These are phyloP conservation scores for Ianthella basta DNA, from an alignment of 37 sponge, comb jelly and placozoan genomes.

Conservation along the genomic window DNA sequence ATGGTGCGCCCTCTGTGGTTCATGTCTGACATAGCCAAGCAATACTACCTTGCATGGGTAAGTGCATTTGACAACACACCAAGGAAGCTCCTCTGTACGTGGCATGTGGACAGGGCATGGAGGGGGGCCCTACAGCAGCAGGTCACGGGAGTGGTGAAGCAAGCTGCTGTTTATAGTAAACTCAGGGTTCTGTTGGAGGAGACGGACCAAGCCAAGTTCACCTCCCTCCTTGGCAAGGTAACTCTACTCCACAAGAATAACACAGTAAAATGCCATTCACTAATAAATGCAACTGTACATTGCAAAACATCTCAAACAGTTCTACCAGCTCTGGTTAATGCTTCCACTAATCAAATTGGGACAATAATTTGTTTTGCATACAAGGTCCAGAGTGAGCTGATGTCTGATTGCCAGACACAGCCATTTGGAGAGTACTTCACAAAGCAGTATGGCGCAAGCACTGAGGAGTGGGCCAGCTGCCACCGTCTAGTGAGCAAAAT, in stretches of 20 bases:
- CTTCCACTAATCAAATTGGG: too few species aligned
- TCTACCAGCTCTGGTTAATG: too few species aligned
- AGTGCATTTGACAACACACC: background rate
- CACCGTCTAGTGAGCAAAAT: constrained; percentile 16
- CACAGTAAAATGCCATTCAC: background rate
- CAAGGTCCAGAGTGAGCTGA: too few species aligned
- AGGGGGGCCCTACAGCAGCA: constrained; percentile 16
- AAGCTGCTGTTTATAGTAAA: constrained; percentile 42
- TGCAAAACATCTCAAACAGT: too few species aligned
- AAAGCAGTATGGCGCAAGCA: constrained; percentile 30
- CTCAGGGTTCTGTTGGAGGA: constrained; percentile 43
- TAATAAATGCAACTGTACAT: too few species aligned
- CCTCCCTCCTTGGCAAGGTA: background rate
- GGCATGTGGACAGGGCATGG: constrained; percentile 71
- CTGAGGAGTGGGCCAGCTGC: constrained; percentile 62
- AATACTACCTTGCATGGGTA: constrained; percentile 8
- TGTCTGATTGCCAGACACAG: too few species aligned
- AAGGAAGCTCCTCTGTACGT: constrained; percentile 49
- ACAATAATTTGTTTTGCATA: too few species aligned
- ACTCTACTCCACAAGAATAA: constrained; percentile 25
- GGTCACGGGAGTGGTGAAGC: background rate
- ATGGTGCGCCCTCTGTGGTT: background rate
- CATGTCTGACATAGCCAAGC: constrained; percentile 1
- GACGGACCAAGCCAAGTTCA: constrained; percentile 25
- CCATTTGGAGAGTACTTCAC: constrained; percentile 36